Evolutionary conservation across 2,888 invertebrate genomes (phyloP).

Genomic region (Drosophila subsilvestris): DNA sequence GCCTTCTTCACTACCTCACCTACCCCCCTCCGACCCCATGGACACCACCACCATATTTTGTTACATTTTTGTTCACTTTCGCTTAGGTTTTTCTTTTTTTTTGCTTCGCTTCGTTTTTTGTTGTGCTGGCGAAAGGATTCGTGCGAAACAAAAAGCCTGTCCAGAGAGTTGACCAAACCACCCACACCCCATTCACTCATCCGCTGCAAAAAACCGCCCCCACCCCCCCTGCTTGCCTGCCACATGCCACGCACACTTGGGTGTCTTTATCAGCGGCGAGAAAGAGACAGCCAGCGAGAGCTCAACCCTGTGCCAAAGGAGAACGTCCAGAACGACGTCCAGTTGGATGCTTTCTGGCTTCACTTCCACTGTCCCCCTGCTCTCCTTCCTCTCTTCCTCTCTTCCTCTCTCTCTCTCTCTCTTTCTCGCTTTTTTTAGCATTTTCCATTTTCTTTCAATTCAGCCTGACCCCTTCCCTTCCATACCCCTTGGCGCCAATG

Average conservation of each 20-base stretch:
- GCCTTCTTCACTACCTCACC: background rate
- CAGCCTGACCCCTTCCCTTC: conserved; percentile 52
- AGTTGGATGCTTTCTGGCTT: conserved; percentile 37
- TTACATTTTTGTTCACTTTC: conserved; percentile 52
- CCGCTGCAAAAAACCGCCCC: background rate
- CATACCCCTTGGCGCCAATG: background rate
- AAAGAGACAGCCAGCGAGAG: conserved; percentile 18
- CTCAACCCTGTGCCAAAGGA: conserved; percentile 39
- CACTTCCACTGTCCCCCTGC: conserved; percentile 15
- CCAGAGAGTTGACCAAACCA: conserved; percentile 68
- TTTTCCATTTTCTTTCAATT: conserved; percentile 80
- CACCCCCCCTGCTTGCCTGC: conserved; percentile 3
- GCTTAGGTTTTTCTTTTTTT: conserved; percentile 50
- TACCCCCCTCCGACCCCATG: background rate
- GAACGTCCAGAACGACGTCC: conserved; percentile 26
- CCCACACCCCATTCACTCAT: conserved; percentile 9
- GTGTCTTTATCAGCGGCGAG: conserved; percentile 70
- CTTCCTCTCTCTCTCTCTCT: conserved; percentile 7
- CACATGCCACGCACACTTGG: conserved; percentile 65
- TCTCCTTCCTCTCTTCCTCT: conserved; percentile 42
- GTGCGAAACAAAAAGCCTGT: conserved; percentile 73
- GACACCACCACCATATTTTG: conserved; percentile 26
- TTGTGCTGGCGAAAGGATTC: conserved; percentile 67
- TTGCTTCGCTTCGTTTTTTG: conserved; percentile 49
- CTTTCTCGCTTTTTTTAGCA: conserved; percentile 69